Conservation (phyloP, 1,140 invertebrate species). For the Halesus radiatus region DNA sequence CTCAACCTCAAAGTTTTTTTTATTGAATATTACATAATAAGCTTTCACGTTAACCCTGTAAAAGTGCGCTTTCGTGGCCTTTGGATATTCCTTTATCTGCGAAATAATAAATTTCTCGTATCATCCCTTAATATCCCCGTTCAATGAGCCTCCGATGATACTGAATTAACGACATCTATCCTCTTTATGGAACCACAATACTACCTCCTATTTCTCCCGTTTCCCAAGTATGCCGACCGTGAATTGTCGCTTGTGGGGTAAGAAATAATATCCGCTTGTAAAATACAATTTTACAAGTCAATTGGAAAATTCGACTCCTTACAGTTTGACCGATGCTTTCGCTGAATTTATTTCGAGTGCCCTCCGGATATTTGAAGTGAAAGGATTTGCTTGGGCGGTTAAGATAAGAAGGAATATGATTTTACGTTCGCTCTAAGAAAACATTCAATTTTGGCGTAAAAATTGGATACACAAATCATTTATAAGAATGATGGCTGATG, state of each 20-base stretch:
- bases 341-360: conserved; percentile 13
- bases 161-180: conserved; percentile 55
- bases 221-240: not conserved
- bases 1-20: not conserved
- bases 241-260: conserved; percentile 18
- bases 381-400: not conserved
- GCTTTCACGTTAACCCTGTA: not conserved
- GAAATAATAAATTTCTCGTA: conserved; percentile 53
- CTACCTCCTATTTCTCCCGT: not conserved
- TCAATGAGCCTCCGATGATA: conserved; percentile 46
- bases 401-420: not conserved
- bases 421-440: too few species aligned
- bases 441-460: too few species aligned
- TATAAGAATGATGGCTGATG: too few species aligned
- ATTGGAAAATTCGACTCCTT: conserved; percentile 24
- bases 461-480: too few species aligned
- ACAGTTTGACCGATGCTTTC: conserved; percentile 15
- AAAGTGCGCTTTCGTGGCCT: conserved; percentile 27
- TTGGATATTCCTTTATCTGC: conserved; percentile 54
- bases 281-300: conserved; percentile 24
- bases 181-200: conserved; percentile 15
- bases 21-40: not conserved
- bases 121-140: conserved; percentile 55
- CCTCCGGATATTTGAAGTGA: conserved; percentile 23
- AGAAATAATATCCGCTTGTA: conserved; percentile 24